Percentiles rank a stretch among this genome's conserved stretches.
Evolutionary conservation across 2,113 vertebrate genomes (phyloP).

Genomic region (Anguilla rostrata): DNA sequence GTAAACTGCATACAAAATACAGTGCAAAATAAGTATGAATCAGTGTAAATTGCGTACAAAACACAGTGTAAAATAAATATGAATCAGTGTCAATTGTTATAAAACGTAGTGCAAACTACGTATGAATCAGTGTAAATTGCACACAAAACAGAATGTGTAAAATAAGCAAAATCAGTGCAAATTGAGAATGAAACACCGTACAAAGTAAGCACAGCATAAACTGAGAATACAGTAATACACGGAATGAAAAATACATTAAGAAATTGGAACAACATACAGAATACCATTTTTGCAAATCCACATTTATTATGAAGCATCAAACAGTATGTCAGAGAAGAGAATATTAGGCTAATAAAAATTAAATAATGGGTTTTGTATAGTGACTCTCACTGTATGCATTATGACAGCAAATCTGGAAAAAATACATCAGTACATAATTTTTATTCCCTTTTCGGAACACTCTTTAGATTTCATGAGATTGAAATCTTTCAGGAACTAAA

Average conservation of each 20-base stretch:
- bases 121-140: no score
- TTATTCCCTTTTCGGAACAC: constrained; percentile 14
- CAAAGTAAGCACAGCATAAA: background rate
- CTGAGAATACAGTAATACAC: background rate
- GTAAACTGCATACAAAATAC: no score
- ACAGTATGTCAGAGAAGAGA: background rate
- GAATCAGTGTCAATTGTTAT: no score
- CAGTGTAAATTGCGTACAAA: no score
- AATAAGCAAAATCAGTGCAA: no score
- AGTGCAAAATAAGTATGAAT: no score
- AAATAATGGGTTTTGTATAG: background rate
- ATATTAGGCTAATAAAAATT: background rate
- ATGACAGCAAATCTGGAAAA: constrained; percentile 18
- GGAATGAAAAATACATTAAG: background rate
- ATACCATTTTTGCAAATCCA: background rate
- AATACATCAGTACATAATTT: background rate
- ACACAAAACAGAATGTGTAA: no score
- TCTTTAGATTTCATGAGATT: constrained; percentile 35
- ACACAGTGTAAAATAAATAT: no score
- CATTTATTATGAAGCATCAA: background rate
- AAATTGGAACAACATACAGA: background rate
- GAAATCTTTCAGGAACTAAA: constrained; percentile 33
- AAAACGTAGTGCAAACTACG: no score
- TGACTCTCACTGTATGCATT: background rate
- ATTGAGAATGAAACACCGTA: background rate